Base-by-base conservation (phyloP, 2,797 vertebrate genomes). In the Apogon hyalosoma region DNA sequence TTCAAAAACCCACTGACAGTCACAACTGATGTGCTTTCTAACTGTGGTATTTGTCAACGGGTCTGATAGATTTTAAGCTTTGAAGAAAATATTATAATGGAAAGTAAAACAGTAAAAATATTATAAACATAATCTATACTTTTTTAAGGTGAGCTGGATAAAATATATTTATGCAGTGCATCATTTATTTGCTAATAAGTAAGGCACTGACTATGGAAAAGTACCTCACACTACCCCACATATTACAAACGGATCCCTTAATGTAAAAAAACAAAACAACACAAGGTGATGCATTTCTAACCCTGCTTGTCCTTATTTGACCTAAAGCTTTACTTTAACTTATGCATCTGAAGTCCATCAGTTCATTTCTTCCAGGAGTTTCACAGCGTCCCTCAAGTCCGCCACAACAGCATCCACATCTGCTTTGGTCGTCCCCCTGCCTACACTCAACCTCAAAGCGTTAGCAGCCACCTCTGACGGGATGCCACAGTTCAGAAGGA, bases 371-470 rank as follows among this genome's bases (percentile, higher is more conserved):
- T 95, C 92, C 87, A 98, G 87, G 73, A 71, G 89, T 0, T 87
- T 79, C 74, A 97, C 95, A 0, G 95, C 93, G 79, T 93, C 92
- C 83, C 85, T 65, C 18, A 99, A 93, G 85, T 98, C 97, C 76
- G 95, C 93, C 87, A 98, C 92, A 0, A 92, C 91, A 8, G 92
- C 70, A 50, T 98, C 97, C 87, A 98, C 95, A 0, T 99, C 96
- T 0, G 92, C 90, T 52, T 52, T 88, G 2, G 92, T 94, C 8
- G 96, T 98, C 43, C 82, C 73, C 11, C 96, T 92, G 14, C 98
- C 97, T 71, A 99, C 90, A 0, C 97, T 99, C 75, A 99, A 89
- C 70, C 98, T 92, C 69, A 99, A 38, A 0, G 98, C 97, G 0
- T 97, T 98, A 47, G 83, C 90, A 0, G 98, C 98, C 79, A 96